phyloP scores from a whole-genome alignment of 1,140 invertebrate species.

The Atopsyche davidsoni region DNA sequence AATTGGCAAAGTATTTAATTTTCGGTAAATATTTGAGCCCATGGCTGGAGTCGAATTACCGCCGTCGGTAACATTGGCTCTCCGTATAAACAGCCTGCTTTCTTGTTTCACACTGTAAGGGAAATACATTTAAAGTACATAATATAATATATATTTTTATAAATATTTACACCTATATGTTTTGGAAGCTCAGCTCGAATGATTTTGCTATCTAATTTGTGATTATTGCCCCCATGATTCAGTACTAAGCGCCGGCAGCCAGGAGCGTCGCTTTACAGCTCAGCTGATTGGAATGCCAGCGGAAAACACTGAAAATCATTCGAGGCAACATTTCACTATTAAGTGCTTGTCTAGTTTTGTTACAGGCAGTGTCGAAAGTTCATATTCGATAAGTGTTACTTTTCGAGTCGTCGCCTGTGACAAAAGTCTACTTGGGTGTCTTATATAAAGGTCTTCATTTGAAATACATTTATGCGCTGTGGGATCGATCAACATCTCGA shows the following conservation, averaged over 20 bases:
- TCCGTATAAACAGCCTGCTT: too few species aligned
- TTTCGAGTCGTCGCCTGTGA: neutral
- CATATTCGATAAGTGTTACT: neutral
- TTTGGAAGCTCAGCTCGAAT: slow-evolving; percentile 31
- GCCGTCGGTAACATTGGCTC: too few species aligned
- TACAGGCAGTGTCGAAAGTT: slow-evolving; percentile 8
- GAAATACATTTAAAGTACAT: slow-evolving; percentile 6
- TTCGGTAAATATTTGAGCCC: too few species aligned
- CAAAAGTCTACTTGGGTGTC: slow-evolving; percentile 9
- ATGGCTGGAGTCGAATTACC: too few species aligned
- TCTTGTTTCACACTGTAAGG: too few species aligned
- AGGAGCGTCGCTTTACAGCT: neutral
- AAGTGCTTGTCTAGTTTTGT: slow-evolving; percentile 16
- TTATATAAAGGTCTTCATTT: slow-evolving; percentile 8
- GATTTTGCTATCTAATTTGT: slow-evolving; percentile 30
- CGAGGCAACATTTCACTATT: slow-evolving; percentile 12
- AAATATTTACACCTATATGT: slow-evolving; percentile 30
- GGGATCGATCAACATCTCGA: too few species aligned
- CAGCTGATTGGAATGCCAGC: slow-evolving; percentile 7
- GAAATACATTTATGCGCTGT: slow-evolving; percentile 14
- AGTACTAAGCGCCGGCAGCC: neutral
- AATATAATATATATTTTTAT: slow-evolving; percentile 19
- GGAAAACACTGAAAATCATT: slow-evolving; percentile 5
- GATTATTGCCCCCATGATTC: slow-evolving; percentile 11
- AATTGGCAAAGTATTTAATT: too few species aligned